Evolutionary conservation across 2,888 invertebrate species (phyloP).

Genomic region (Byasa hedistus): DNA sequence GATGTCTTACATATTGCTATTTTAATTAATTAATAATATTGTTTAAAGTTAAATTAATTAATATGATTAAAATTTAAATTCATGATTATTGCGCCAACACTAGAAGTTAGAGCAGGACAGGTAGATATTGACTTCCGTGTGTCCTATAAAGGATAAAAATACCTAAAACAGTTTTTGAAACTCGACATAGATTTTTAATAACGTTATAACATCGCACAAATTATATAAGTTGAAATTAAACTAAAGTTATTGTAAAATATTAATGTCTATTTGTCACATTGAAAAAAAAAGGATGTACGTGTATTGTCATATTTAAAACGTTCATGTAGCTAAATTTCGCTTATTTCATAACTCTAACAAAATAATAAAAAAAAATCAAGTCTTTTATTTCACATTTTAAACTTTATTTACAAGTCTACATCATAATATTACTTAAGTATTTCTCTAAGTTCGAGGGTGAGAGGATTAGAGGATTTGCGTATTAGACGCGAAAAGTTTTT

Average conservation of each 20-base stretch:
- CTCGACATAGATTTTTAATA: neutral
- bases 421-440: constrained; percentile 39
- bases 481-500: constrained; percentile 34
- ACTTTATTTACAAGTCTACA: constrained; percentile 19
- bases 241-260: too few relatives aligned
- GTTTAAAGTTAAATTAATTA: neutral
- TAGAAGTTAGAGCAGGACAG: too few relatives aligned
- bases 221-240: neutral
- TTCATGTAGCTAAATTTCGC: neutral
- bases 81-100: too few relatives aligned
- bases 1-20: neutral
- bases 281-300: too few relatives aligned
- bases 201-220: neutral
- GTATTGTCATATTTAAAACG: too few relatives aligned
- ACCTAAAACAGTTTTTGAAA: neutral
- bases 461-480: constrained; percentile 13
- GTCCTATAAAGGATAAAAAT: neutral
- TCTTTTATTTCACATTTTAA: constrained; percentile 19
- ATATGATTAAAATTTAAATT: too few relatives aligned
- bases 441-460: constrained; percentile 8
- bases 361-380: constrained; percentile 9
- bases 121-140: too few relatives aligned
- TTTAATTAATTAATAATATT: too few relatives aligned
- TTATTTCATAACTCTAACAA: neutral
- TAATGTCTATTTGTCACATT: too few relatives aligned